These are phyloP conservation scores for Centropus bengalensis DNA, from an alignment of 2,113 vertebrate genomes.

Conservation along the genomic window DNA sequence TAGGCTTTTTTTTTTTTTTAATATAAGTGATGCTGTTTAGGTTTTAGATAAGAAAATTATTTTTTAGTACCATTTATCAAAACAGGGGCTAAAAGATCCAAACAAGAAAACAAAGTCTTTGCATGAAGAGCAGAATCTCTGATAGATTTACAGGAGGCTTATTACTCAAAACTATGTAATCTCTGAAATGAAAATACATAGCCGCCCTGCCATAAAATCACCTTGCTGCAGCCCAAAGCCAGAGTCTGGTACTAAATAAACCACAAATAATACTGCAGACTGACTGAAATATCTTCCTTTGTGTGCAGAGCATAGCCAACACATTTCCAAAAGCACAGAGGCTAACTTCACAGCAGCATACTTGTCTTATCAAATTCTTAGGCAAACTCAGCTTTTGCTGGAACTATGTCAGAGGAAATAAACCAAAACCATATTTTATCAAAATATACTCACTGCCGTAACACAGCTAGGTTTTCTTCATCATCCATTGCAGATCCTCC, in stretches of 20 bases:
- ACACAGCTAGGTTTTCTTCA: slow-evolving; percentile 93
- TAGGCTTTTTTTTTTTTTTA: not conserved
- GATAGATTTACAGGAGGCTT: not conserved
- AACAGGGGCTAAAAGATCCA: not conserved
- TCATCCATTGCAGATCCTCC: slow-evolving; percentile 87
- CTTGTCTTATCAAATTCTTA: not conserved
- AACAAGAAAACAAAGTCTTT: not conserved
- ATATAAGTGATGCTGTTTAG: not conserved
- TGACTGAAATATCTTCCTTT: not conserved
- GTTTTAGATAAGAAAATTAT: not conserved
- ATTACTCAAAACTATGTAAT: not conserved
- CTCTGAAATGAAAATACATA: not conserved
- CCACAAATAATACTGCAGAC: not conserved
- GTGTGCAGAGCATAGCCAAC: not conserved
- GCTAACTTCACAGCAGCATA: not conserved
- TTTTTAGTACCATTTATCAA: not conserved
- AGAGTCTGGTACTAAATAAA: not conserved
- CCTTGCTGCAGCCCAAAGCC: not conserved
- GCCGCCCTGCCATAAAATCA: not conserved
- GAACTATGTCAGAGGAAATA: not conserved
- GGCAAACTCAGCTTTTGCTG: not conserved
- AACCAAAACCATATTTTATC: not conserved
- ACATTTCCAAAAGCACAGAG: not conserved
- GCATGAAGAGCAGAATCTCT: not conserved
- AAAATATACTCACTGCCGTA: slow-evolving; percentile 84